phyloP scores from a whole-genome alignment of 2,797 vertebrate genomes.

The Podargus strigoides region DNA sequence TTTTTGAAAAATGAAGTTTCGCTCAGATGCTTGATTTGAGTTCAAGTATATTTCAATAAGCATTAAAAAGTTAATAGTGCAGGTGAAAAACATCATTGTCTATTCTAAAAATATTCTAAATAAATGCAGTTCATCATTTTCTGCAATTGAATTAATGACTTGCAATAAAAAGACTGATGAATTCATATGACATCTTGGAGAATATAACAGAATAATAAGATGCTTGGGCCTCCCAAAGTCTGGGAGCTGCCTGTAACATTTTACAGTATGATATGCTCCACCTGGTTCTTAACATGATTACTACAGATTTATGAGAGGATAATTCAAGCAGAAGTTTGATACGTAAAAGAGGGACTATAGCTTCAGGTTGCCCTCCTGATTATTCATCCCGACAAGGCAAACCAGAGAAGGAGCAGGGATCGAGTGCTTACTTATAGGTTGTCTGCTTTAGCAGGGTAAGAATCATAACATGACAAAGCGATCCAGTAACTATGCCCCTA shows the following conservation, averaged over 20 bases:
- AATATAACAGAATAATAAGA: neutral
- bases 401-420: neutral
- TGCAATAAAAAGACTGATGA: constrained; percentile 12
- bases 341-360: accelerated
- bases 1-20: neutral
- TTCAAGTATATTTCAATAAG: neutral
- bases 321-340: neutral
- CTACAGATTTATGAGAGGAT: neutral
- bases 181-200: neutral
- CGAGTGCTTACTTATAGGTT: accelerated
- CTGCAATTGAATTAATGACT: neutral
- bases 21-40: neutral
- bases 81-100: neutral
- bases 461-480: neutral
- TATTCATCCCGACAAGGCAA: neutral
- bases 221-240: neutral
- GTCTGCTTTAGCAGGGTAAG: neutral
- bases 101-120: neutral
- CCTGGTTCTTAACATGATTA: neutral
- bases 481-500: accelerated
- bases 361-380: neutral
- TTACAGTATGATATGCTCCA: neutral
- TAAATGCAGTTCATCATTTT: neutral
- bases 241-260: neutral
- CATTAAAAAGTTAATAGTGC: neutral